These are phyloP conservation scores for Tenrec ecaudatus DNA, from an alignment of 2,113 vertebrate species.

Conservation along the genomic window DNA sequence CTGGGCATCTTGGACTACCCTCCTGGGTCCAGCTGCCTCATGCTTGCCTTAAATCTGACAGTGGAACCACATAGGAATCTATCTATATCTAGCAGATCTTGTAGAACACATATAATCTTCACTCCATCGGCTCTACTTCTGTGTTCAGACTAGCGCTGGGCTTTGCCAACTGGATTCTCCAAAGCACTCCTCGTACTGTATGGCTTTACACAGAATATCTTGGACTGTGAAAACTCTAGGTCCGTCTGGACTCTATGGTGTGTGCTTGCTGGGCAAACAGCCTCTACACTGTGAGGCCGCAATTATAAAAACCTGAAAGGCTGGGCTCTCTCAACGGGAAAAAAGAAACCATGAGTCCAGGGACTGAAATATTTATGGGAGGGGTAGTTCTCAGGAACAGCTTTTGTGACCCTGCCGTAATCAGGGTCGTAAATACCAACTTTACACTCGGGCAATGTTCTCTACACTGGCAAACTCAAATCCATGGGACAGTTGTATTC, in stretches of 20 bases:
- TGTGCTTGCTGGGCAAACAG: background rate
- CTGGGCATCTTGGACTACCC: background rate
- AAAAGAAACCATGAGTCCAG: background rate
- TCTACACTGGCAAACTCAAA: background rate
- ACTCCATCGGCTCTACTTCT: background rate
- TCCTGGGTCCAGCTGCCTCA: background rate
- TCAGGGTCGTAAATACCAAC: constrained; percentile 5
- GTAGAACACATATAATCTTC: background rate
- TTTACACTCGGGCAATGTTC: background rate
- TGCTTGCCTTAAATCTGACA: background rate
- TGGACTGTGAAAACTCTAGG: background rate
- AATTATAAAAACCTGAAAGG: background rate
- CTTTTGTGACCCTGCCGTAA: background rate
- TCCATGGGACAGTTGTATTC: background rate
- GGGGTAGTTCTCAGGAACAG: background rate
- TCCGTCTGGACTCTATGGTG: background rate
- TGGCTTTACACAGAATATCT: no score
- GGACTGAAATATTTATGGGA: no score
- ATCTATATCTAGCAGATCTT: background rate
- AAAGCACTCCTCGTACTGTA: no score
- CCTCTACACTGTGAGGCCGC: background rate
- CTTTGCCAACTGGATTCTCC: background rate
- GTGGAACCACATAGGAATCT: background rate
- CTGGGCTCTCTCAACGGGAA: background rate
- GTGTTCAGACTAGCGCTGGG: background rate